phyloP scores from a whole-genome alignment of 2,113 vertebrate genomes.

The Phalacrocorax carbo region DNA sequence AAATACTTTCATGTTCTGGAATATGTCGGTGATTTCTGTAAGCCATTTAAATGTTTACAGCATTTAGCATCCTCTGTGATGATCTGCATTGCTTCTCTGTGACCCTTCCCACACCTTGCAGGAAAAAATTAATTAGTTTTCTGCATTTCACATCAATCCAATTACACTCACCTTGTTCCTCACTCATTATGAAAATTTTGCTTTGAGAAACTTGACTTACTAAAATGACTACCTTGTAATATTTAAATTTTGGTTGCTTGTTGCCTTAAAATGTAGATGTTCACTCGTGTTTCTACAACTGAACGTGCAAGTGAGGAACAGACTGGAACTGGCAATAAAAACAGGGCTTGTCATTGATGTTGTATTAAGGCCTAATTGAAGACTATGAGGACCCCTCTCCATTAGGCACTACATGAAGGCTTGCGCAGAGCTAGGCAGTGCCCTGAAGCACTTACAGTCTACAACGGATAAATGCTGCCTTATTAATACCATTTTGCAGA shows the following conservation, averaged over 20 bases:
- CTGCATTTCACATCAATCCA: background rate
- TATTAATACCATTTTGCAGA: background rate
- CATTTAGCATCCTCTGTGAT: background rate
- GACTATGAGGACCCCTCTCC: background rate
- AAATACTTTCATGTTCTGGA: background rate
- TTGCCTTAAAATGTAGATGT: background rate
- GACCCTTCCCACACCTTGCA: background rate
- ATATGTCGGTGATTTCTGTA: background rate
- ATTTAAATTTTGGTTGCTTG: background rate
- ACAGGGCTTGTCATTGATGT: background rate
- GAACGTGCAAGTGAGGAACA: background rate
- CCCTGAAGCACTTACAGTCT: background rate
- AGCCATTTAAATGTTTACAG: background rate
- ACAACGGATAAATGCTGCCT: background rate
- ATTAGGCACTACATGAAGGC: background rate
- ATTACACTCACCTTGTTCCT: background rate
- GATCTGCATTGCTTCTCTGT: background rate
- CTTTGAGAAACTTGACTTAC: slow-evolving; percentile 8
- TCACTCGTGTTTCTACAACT: background rate
- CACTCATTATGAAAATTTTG: background rate
- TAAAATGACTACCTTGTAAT: background rate
- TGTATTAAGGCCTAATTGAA: background rate
- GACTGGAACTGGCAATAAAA: background rate
- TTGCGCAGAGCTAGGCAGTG: background rate
- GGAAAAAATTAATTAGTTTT: background rate